A percentile compares a stretch with the other conserved stretches of the same genome.
Conservation (phyloP, 1,140 invertebrate genomes). For the Formica selysi region DNA sequence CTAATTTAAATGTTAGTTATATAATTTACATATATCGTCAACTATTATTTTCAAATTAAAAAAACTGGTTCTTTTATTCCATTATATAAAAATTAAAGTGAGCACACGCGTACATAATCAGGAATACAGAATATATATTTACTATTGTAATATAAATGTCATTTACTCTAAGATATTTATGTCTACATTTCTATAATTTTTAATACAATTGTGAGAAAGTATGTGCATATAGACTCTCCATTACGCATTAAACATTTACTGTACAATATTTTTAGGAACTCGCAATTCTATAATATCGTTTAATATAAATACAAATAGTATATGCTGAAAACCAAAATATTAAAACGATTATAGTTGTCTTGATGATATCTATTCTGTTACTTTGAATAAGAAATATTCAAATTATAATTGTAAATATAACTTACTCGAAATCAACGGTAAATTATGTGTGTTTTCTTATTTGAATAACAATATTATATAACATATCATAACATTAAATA, state of each 20-base stretch:
- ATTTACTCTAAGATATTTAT: slow-evolving; percentile 30
- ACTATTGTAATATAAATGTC: slow-evolving; percentile 11
- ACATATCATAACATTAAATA: slow-evolving; percentile 33
- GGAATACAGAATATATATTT: slow-evolving; percentile 4
- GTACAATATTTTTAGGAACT: slow-evolving; percentile 73
- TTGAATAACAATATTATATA: slow-evolving; percentile 32
- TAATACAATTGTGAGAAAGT: slow-evolving; percentile 29
- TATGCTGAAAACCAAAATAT: slow-evolving; percentile 28
- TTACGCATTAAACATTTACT: slow-evolving; percentile 65
- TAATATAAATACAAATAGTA: slow-evolving; percentile 38
- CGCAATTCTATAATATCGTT: slow-evolving; percentile 67
- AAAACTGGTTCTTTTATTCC: not conserved
- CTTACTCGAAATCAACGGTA: slow-evolving; percentile 35
- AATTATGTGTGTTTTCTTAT: slow-evolving; percentile 2
- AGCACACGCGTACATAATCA: slow-evolving; percentile 19
- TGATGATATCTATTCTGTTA: not conserved
- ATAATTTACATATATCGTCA: slow-evolving; percentile 5
- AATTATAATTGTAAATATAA: slow-evolving; percentile 36
- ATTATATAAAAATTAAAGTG: slow-evolving; percentile 46
- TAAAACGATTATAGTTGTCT: slow-evolving; percentile 31
- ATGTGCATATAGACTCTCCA: slow-evolving; percentile 58
- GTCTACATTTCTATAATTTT: slow-evolving; percentile 27
- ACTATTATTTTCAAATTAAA: slow-evolving; percentile 32
- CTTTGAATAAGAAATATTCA: slow-evolving; percentile 17
- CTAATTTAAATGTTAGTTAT: slow-evolving; percentile 1